Conservation (phyloP, 1,140 invertebrate genomes). For the Latrodectus geometricus region DNA sequence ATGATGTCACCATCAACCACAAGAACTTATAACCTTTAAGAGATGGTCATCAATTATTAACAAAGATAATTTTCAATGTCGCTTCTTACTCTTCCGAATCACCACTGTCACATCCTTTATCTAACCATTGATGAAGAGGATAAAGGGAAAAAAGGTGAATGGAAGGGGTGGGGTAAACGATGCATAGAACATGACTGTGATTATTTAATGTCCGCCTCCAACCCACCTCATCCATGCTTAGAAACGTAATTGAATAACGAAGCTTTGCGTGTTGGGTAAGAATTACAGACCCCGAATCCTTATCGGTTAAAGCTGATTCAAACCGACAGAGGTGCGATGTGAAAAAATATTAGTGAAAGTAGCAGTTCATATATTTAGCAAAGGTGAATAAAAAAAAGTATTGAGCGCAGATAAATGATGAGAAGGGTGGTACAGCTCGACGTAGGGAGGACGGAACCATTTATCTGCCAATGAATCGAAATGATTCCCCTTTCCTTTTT, state of each 20-base stretch:
- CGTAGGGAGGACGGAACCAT: slow-evolving; percentile 19
- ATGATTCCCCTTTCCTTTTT: slow-evolving; percentile 5
- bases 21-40: not conserved
- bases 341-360: slow-evolving; percentile 3
- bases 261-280: not conserved
- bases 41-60: not conserved
- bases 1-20: not conserved
- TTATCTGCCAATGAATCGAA: slow-evolving; percentile 19
- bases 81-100: not conserved
- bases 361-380: not conserved
- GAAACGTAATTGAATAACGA: slow-evolving; percentile 17
- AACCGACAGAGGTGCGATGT: not conserved
- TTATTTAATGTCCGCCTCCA: slow-evolving; percentile 9
- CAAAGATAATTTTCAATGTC: not conserved
- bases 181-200: not conserved
- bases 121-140: not conserved
- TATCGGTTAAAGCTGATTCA: slow-evolving; percentile 1
- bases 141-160: not conserved
- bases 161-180: not conserved
- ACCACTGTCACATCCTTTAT: not conserved
- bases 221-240: not conserved
- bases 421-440: slow-evolving; percentile 19
- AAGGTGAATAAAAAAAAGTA: slow-evolving; percentile 1
- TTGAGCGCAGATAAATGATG: slow-evolving; percentile 34
- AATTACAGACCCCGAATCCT: not conserved